phyloP scores from a whole-genome alignment of 1,140 invertebrate species.

The Zophobas morio region DNA sequence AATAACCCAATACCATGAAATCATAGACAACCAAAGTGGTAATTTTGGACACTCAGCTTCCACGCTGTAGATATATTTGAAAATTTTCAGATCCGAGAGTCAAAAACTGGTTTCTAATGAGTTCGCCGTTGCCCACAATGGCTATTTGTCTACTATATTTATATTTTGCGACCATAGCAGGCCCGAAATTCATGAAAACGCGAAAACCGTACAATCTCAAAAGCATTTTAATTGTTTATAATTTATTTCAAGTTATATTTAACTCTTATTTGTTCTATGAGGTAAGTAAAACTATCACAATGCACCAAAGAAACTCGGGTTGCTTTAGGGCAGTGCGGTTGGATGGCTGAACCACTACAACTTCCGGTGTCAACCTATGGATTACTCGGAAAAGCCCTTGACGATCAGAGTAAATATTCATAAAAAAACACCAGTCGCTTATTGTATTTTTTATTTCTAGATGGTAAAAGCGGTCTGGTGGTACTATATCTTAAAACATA shows the following conservation, averaged over 20 bases:
- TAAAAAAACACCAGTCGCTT: not conserved
- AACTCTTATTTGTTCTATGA: conserved; percentile 63
- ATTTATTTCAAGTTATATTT: conserved; percentile 78
- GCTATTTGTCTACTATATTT: no score
- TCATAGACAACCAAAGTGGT: no score
- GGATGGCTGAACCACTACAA: conserved; percentile 92
- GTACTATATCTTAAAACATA: conserved; percentile 97
- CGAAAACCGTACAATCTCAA: conserved; percentile 78
- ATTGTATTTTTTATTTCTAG: conserved; percentile 56
- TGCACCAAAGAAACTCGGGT: conserved; percentile 77
- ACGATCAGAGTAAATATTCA: conserved; percentile 84
- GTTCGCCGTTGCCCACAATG: no score
- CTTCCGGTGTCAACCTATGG: conserved; percentile 95
- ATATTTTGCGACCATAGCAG: conserved; percentile 58
- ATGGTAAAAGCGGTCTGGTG: conserved; percentile 90
- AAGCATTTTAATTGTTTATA: conserved; percentile 78
- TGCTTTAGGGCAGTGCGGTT: conserved; percentile 80
- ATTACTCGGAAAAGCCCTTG: conserved; percentile 90
- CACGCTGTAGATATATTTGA: no score
- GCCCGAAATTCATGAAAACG: conserved; percentile 80
- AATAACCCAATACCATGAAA: no score
- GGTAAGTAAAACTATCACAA: conserved; percentile 54
- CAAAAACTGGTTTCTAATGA: no score
- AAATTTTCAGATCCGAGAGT: no score
- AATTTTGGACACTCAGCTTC: no score